Evolutionary conservation across 2,797 vertebrate genomes (phyloP).

Genomic region (Tauraco hartlaubi): DNA sequence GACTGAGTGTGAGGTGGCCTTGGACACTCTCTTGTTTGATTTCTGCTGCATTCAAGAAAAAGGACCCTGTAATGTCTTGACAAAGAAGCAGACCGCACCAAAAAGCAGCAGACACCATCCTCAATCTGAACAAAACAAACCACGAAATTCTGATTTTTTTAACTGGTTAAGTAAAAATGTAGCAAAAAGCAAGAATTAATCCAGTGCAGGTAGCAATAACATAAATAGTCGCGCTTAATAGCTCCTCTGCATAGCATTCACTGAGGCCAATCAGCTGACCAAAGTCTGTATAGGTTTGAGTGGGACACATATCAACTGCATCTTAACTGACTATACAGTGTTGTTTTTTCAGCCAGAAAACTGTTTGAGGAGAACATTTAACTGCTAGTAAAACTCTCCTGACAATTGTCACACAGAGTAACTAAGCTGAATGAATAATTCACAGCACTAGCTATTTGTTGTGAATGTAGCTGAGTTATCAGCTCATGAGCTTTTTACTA

Average conservation of each 20-base stretch:
- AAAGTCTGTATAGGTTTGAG: not conserved
- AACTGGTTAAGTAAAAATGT: not conserved
- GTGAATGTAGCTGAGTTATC: not conserved
- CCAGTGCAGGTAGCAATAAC: not conserved
- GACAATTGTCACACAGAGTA: not conserved
- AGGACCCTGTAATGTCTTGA: not conserved
- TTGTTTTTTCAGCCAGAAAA: not conserved
- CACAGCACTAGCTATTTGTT: not conserved
- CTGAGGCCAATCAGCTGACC: not conserved
- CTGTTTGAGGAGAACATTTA: not conserved
- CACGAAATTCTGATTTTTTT: not conserved
- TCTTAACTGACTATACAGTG: not conserved
- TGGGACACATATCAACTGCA: fast-evolving
- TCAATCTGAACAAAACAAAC: not conserved
- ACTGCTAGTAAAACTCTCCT: not conserved
- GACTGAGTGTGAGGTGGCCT: not conserved
- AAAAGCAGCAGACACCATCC: not conserved
- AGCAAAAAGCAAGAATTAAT: not conserved
- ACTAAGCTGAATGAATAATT: not conserved
- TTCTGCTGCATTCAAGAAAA: not conserved
- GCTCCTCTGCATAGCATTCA: not conserved
- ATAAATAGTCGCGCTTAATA: not conserved
- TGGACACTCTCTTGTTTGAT: not conserved
- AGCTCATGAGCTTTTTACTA: not conserved
- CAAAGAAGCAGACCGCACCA: not conserved